Base-by-base conservation (phyloP, 2,113 vertebrate genomes). In the Piaya cayana region DNA sequence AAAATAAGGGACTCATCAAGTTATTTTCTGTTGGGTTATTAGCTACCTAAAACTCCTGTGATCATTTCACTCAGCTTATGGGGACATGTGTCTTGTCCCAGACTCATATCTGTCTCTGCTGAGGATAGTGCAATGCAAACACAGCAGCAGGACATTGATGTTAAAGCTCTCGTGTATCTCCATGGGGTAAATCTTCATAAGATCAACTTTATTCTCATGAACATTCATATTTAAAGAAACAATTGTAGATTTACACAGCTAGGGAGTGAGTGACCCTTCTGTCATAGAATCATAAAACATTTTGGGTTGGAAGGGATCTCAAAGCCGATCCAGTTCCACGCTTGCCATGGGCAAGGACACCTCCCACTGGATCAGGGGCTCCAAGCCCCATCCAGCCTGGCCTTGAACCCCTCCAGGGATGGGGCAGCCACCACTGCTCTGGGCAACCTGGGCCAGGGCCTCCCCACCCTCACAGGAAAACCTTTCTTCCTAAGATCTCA, bases 71-170 rank as follows among this genome's bases (percentile, higher is more conserved):
- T n/a, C 11, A 5, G 32, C 29, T 81, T 25, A 7, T 1, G 22
- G n/a, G 47, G 23, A 60, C 23, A 52, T 36, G n/a, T 5, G 4
- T 21, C 43, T 62, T 59, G 43, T 78, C 49, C 49, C 47, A n/a
- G 36, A 3, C 30, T 20, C 3, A 0, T 14, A 1, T 26, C 34
- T 34, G 30, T 47, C 77, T 37, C 16, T 32, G 29, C 12, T 8
- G 39, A 50, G 68, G 37, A n/a, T 29, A 16, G 12, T 2, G 6
- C 15, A 15, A 3, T 7, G 23, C 34, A 17, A 43, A 37, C 23
- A 10, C 13, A 5, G 30, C 2, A 20, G 69, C 36, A 50, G 15
- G 1, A 0, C 8, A 0, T 17, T 32, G n/a, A 17, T 78, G 8
- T 58, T 63, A 27, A 59, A 56, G 37, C 50, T 26, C 42, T 32